Conservation (phyloP, 2,888 invertebrate genomes). For the Platypus cylindrus region DNA sequence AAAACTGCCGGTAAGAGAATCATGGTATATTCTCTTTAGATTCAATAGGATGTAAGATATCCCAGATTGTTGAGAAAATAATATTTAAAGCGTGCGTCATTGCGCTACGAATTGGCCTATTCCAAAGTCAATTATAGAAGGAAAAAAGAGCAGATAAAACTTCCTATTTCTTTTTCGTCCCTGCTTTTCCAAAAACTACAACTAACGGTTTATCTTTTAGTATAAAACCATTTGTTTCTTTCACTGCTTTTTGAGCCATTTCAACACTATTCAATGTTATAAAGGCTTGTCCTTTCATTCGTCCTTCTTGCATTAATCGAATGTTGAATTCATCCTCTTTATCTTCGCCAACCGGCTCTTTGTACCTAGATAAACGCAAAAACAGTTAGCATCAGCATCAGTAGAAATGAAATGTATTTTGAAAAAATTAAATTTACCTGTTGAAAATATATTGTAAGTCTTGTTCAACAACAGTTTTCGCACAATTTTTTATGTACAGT, state of each 20-base stretch:
- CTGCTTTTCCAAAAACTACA: conserved; percentile 66
- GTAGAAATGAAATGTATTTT: background rate
- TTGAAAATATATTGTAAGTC: conserved; percentile 68
- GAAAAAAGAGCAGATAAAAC: background rate
- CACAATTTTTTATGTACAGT: conserved; percentile 85
- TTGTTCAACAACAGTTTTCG: conserved; percentile 61
- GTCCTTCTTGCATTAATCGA: conserved; percentile 81
- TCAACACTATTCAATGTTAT: conserved; percentile 62
- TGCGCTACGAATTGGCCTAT: too few species aligned
- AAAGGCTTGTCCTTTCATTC: conserved; percentile 96
- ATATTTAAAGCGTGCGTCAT: too few species aligned
- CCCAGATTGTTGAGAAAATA: too few species aligned
- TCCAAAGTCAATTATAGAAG: background rate
- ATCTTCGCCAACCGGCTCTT: conserved; percentile 19
- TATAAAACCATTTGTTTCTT: conserved; percentile 78
- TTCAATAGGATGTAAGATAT: too few species aligned
- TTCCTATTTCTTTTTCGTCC: conserved; percentile 17
- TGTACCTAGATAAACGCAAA: conserved; percentile 10
- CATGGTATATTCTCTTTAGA: too few species aligned
- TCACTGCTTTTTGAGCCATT: conserved; percentile 59
- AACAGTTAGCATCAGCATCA: too few species aligned
- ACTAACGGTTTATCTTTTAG: conserved; percentile 83
- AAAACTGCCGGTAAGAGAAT: too few species aligned
- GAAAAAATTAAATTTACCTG: conserved; percentile 16
- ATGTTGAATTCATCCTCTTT: conserved; percentile 46